Evolutionary conservation across 2,113 vertebrate genomes (phyloP), one percentile per base, ranked within the genome.

Genomic region (Heterotis niloticus): DNA sequence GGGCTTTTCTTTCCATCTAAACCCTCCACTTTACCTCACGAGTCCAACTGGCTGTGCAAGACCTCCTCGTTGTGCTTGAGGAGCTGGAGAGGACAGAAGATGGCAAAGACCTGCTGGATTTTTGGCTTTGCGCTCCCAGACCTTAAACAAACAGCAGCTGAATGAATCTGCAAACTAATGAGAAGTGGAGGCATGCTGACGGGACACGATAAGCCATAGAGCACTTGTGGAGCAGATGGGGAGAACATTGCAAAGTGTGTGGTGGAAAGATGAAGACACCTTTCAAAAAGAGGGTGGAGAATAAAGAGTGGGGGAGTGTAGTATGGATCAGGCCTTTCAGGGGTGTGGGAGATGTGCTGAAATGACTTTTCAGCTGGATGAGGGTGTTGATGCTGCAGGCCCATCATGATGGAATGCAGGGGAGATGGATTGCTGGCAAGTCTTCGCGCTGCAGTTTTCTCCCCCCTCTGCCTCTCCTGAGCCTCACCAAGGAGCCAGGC

Each of bases 21-120:
- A 88, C 88, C 84, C 82, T 88, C 91, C 90, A 91, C 91, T 89
- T 91, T 89, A 92, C 90, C 91, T 91, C 18, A 72, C 10, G 59
- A 88, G 83, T 81, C 85, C 90, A 89, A 91, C 90, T 89, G 88
- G 81, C 82, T 88, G 89, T 87, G 90, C 91, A 89, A 90, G 91
- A 91, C 85, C 88, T 86, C 83, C 83, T 83, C 83, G 79, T 86
- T 88, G 89, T 91, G 90, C 89, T 86, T 84, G 84, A 81, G 83
- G 75, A 85, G 88, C 84, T 67, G 56, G 81, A 81, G 82, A 83
- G 64, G 59, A 62, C 2, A 11, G 20, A 20, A 14, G 11, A 62
- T 20, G 20, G 3, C 13, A 14, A 62, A 62, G 59, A 4, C 13
- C 64, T 65, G 64, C 64, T n/a, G n/a, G n/a, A 65, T 62, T 62